Percentiles rank a stretch among this genome's conserved stretches.
Evolutionary conservation across 2,113 vertebrate genomes (phyloP).

Genomic region (Hipposideros armiger): DNA sequence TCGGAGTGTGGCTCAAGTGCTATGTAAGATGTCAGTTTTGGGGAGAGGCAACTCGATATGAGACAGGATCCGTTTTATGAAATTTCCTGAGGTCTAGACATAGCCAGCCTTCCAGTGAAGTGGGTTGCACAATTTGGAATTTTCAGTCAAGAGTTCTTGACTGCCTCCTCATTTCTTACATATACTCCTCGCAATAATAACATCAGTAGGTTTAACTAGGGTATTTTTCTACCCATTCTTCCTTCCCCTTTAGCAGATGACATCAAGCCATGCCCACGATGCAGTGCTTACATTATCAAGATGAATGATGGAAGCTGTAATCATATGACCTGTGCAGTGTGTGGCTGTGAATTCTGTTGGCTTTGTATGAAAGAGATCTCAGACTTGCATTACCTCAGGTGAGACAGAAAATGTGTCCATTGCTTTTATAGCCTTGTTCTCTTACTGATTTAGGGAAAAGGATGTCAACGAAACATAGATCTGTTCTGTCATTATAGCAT

Average conservation of each 20-base stretch:
- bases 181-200: constrained; percentile 38
- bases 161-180: constrained; percentile 23
- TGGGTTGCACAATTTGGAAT: constrained; percentile 61
- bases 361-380: constrained; percentile 99
- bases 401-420: constrained; percentile 54
- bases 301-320: constrained; percentile 99
- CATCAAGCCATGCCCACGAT: constrained; percentile 98
- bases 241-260: constrained; percentile 91
- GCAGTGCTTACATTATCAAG: constrained; percentile 99
- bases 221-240: constrained; percentile 14
- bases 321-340: constrained; percentile 99
- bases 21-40: constrained; percentile 17
- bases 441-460: constrained; percentile 33
- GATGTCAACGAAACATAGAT: neutral
- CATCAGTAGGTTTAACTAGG: neutral
- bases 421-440: constrained; percentile 22
- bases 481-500: constrained; percentile 21
- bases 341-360: constrained; percentile 99
- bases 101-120: constrained; percentile 41
- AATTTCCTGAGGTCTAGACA: constrained; percentile 54
- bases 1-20: constrained; percentile 35
- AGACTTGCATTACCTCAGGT: constrained; percentile 99
- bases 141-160: constrained; percentile 56
- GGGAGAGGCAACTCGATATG: neutral
- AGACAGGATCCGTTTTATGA: constrained; percentile 47